Evolutionary conservation across 2,113 vertebrate genomes (phyloP).

Genomic region (Nansenia antarctica): DNA sequence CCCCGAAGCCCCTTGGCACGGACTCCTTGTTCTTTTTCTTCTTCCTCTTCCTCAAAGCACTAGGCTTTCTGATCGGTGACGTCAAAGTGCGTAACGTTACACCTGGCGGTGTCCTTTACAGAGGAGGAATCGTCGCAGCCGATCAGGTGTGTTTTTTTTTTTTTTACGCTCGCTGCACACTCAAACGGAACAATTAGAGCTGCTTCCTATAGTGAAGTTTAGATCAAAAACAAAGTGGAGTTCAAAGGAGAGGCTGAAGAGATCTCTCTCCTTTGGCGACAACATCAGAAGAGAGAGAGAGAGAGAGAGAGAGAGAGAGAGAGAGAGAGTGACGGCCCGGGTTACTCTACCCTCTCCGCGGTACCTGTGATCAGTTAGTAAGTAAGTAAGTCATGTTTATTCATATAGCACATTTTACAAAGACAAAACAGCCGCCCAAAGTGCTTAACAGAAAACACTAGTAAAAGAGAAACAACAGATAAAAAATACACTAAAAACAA

Average conservation of each 20-base stretch:
- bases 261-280: slow-evolving; percentile 47
- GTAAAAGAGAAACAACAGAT: no score
- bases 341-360: slow-evolving; percentile 38
- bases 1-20: no score
- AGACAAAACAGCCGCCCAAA: no score
- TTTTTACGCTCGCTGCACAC: slow-evolving; percentile 31
- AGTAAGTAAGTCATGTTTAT: no score
- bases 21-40: no score
- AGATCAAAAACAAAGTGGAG: slow-evolving; percentile 55
- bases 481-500: no score
- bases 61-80: no score
- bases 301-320: slow-evolving; percentile 37
- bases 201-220: slow-evolving; percentile 36
- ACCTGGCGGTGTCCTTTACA: slow-evolving; percentile 51
- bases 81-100: no score
- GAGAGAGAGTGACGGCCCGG: slow-evolving; percentile 38
- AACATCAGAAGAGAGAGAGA: slow-evolving; percentile 30
- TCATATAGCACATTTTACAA: no score
- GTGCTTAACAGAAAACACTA: no score
- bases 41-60: no score
- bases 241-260: slow-evolving; percentile 50
- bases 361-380: no score
- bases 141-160: not conserved
- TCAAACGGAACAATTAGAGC: slow-evolving; percentile 53
- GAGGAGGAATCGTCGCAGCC: slow-evolving; percentile 3